Conservation (phyloP, 2,888 invertebrate genomes). For the Euphydryas editha region DNA sequence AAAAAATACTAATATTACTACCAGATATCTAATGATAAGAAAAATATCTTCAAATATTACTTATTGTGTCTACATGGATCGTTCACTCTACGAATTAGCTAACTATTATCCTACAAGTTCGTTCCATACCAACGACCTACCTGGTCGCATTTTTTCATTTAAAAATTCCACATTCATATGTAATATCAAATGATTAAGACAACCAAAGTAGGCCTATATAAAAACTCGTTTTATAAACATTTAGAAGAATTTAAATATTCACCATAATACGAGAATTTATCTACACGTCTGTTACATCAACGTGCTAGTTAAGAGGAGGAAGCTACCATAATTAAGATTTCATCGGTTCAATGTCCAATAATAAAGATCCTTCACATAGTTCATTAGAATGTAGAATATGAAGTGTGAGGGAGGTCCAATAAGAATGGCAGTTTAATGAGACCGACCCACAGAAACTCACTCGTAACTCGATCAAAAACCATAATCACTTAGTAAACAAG, state of each 20-base stretch:
- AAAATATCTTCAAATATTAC: too few species aligned
- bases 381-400: conserved; percentile 56
- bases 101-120: too few species aligned
- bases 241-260: not conserved
- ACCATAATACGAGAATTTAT: not conserved
- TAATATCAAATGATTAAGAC: not conserved
- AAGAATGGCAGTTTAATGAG: conserved; percentile 58
- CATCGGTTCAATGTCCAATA: conserved; percentile 25
- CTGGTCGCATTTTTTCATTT: too few species aligned
- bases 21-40: too few species aligned
- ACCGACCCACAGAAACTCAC: conserved; percentile 32
- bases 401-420: conserved; percentile 62
- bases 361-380: conserved; percentile 59
- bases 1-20: too few species aligned
- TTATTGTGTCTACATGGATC: too few species aligned
- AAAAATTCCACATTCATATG: not conserved
- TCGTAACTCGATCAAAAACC: conserved; percentile 22
- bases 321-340: conserved; percentile 21
- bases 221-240: conserved; percentile 1
- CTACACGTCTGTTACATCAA: not conserved
- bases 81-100: too few species aligned
- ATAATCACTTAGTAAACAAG: not conserved
- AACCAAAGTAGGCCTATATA: not conserved
- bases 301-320: conserved; percentile 9
- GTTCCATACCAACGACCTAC: too few species aligned